phyloP scores from a whole-genome alignment of 2,113 vertebrate species.

The Solea senegalensis region DNA sequence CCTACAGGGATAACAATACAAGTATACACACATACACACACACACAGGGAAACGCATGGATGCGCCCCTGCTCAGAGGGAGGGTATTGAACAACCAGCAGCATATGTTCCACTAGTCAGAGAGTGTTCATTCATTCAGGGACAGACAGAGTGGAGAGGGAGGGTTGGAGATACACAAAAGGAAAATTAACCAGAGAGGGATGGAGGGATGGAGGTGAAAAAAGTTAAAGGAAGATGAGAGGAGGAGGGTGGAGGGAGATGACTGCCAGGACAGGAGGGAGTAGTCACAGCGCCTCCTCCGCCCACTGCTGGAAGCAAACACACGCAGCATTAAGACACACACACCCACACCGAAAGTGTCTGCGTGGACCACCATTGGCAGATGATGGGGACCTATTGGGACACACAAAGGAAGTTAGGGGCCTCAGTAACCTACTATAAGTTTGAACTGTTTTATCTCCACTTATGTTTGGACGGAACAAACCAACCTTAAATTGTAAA shows the following conservation, averaged over 20 bases:
- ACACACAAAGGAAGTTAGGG: too few relatives aligned
- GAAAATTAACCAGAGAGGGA: constrained; percentile 18
- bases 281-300: constrained; percentile 1
- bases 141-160: constrained; percentile 41
- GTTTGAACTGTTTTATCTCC: too few relatives aligned
- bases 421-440: too few relatives aligned
- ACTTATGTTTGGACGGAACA: too few relatives aligned
- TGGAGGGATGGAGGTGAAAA: constrained; percentile 44
- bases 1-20: constrained; percentile 1
- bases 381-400: too few relatives aligned
- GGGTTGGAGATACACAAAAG: constrained; percentile 29
- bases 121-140: constrained; percentile 74
- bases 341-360: too few relatives aligned
- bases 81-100: constrained; percentile 81
- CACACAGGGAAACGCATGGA: constrained; percentile 53
- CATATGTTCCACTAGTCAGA: constrained; percentile 82
- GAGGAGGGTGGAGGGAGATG: constrained; percentile 13
- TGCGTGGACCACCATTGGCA: too few relatives aligned
- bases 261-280: constrained; percentile 31
- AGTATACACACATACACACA: constrained; percentile 32
- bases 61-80: constrained; percentile 73
- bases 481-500: too few relatives aligned
- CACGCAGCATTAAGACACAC: neutral
- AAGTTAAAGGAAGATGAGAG: constrained; percentile 42
- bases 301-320: constrained; percentile 19